Evolutionary conservation across 2,888 invertebrate genomes (phyloP).

Genomic region (Acleris sparsana): DNA sequence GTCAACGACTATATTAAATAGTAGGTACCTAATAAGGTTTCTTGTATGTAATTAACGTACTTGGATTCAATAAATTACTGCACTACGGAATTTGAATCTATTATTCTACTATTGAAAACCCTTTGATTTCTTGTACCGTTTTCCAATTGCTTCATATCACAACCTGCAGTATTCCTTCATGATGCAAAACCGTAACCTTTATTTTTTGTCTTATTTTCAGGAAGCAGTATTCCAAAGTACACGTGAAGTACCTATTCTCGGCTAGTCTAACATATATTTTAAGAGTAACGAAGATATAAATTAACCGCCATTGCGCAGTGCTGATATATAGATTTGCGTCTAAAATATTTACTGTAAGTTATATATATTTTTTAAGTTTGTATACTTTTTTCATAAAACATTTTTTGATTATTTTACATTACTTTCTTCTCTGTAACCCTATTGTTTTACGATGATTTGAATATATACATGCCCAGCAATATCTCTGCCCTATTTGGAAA

Average conservation of each 20-base stretch:
- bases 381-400: slow-evolving; percentile 52
- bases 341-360: slow-evolving; percentile 50
- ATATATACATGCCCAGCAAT: slow-evolving; percentile 18
- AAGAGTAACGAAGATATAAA: slow-evolving; percentile 77
- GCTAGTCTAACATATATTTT: slow-evolving; percentile 74
- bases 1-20: slow-evolving; percentile 73
- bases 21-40: slow-evolving; percentile 54
- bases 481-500: slow-evolving; percentile 14
- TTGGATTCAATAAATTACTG: slow-evolving; percentile 79
- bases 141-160: background rate
- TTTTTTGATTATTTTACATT: slow-evolving; percentile 47
- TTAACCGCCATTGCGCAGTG: slow-evolving; percentile 67
- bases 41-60: slow-evolving; percentile 75
- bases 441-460: slow-evolving; percentile 20
- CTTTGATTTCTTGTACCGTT: background rate
- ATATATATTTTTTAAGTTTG: slow-evolving; percentile 47
- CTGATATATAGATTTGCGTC: slow-evolving; percentile 66
- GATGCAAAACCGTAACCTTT: slow-evolving; percentile 37
- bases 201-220: slow-evolving; percentile 73
- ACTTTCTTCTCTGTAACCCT: slow-evolving; percentile 21
- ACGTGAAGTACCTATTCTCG: slow-evolving; percentile 74
- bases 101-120: slow-evolving; percentile 50
- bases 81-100: slow-evolving; percentile 58
- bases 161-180: background rate
- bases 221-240: slow-evolving; percentile 82